phyloP scores from a whole-genome alignment of 2,113 vertebrate species.

The Antennarius striatus region DNA sequence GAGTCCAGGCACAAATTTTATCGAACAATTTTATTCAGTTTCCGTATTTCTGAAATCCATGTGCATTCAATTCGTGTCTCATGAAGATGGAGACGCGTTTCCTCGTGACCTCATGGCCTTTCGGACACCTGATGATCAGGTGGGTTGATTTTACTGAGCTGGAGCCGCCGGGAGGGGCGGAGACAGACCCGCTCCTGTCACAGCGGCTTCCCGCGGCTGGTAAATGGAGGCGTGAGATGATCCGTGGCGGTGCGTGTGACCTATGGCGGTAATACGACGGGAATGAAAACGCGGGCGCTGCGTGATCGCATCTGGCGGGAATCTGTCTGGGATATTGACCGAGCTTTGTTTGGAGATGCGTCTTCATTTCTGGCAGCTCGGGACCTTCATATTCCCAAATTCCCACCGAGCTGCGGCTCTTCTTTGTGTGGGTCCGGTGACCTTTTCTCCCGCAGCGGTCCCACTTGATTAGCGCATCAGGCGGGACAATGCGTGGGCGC shows the following conservation, averaged over 20 bases:
- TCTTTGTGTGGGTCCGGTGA: conserved; percentile 53
- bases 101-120: background rate
- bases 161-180: too few relatives aligned
- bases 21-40: too few relatives aligned
- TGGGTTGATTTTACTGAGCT: too few relatives aligned
- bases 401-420: conserved; percentile 48
- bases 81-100: too few relatives aligned
- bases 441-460: conserved; percentile 64
- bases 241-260: conserved; percentile 59
- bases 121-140: background rate
- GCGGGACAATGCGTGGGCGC: conserved; percentile 67
- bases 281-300: conserved; percentile 47
- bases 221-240: conserved; percentile 56
- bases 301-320: conserved; percentile 62
- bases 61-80: too few relatives aligned
- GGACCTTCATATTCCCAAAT: conserved; percentile 61
- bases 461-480: conserved; percentile 74
- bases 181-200: conserved; percentile 1
- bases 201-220: conserved; percentile 27
- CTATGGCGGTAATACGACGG: conserved; percentile 64
- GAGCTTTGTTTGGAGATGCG: conserved; percentile 72
- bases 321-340: conserved; percentile 70
- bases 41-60: too few relatives aligned
- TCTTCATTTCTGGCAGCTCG: conserved; percentile 65
- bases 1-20: too few relatives aligned